Evolutionary conservation across 1,140 invertebrate species (phyloP).

Genomic region (Trichonephila clavata): DNA sequence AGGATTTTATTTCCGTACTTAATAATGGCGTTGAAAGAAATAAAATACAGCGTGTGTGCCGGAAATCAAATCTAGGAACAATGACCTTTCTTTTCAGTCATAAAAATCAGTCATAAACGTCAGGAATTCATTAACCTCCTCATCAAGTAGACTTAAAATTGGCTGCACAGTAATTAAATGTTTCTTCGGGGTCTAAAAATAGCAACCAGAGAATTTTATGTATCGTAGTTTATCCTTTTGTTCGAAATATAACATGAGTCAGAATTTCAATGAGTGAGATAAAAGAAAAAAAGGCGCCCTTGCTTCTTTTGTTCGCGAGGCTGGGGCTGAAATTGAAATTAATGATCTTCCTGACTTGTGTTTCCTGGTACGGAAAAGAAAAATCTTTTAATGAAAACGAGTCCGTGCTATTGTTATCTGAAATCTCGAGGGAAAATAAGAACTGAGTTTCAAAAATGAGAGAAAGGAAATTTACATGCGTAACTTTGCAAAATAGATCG

Average conservation of each 20-base stretch:
- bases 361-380: background rate
- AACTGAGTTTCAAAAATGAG: background rate
- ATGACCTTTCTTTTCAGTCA: background rate
- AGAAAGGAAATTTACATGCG: background rate
- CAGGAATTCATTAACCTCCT: slow-evolving; percentile 27
- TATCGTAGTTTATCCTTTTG: slow-evolving; percentile 11
- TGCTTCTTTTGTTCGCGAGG: background rate
- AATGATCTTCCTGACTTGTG: background rate
- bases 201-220: background rate
- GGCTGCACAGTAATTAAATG: slow-evolving; percentile 20
- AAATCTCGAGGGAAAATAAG: background rate
- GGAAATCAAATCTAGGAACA: slow-evolving; percentile 16
- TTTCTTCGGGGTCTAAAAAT: background rate
- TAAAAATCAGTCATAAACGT: slow-evolving; percentile 50
- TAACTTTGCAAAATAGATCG: background rate
- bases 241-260: background rate
- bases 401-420: background rate
- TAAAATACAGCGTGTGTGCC: background rate
- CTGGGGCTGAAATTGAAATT: slow-evolving; percentile 18
- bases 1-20: background rate
- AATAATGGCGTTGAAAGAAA: background rate
- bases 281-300: background rate
- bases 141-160: background rate
- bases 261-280: background rate
- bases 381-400: background rate